phyloP scores from a whole-genome alignment of 2,797 vertebrate genomes.

The Mico argentatus region DNA sequence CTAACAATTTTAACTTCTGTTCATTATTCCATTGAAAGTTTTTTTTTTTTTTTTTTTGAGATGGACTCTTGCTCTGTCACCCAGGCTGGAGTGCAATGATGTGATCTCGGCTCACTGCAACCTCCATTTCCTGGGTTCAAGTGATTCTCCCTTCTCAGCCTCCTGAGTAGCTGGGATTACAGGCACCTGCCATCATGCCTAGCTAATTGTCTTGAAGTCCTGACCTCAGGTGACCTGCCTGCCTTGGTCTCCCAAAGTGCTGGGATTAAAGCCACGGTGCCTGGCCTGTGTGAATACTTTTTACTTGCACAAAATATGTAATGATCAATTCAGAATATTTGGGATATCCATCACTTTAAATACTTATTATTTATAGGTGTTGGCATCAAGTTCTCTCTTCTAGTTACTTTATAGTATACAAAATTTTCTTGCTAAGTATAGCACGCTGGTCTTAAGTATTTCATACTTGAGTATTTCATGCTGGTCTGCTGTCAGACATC shows the following conservation, averaged over 20 bases:
- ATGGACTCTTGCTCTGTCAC: fast-evolving
- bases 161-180: background rate
- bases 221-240: background rate
- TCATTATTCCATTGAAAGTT: background rate
- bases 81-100: background rate
- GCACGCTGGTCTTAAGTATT: background rate
- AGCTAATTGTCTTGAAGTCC: background rate
- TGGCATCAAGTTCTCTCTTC: background rate
- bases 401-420: background rate
- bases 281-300: background rate
- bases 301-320: background rate
- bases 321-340: background rate
- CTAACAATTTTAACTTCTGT: background rate
- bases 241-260: background rate
- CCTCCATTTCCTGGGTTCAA: fast-evolving
- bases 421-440: background rate
- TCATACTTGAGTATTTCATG: background rate
- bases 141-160: background rate
- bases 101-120: background rate
- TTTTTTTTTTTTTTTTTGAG: background rate
- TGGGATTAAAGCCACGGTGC: too few species aligned
- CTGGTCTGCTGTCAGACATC: background rate
- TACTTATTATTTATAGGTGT: background rate
- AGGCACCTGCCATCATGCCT: background rate
- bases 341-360: background rate